A percentile compares a stretch with the other conserved stretches of the same genome.
Conservation (phyloP, 1,140 invertebrate genomes). For the Theocolax elegans region DNA sequence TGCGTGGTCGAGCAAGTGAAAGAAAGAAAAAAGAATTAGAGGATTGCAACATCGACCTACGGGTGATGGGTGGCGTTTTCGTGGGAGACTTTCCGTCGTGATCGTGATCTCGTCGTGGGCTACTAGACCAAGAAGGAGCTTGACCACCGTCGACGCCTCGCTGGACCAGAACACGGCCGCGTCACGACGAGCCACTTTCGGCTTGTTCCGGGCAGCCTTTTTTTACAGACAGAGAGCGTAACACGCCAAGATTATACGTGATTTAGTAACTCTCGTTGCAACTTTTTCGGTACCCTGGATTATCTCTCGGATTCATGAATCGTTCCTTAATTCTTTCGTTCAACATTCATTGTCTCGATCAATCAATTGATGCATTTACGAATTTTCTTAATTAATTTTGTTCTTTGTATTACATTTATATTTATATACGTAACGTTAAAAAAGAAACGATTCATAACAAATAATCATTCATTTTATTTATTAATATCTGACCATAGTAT, state of each 20-base stretch:
- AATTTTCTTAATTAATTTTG: too few species aligned
- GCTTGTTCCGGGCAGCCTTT: conserved; percentile 17
- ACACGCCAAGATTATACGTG: conserved; percentile 2
- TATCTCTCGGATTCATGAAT: not conserved
- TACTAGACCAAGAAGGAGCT: not conserved
- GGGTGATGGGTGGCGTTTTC: conserved; percentile 24
- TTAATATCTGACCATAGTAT: too few species aligned
- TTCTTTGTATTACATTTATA: too few species aligned
- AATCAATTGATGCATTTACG: too few species aligned
- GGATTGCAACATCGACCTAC: conserved; percentile 39
- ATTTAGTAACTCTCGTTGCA: not conserved
- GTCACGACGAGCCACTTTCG: conserved; percentile 23
- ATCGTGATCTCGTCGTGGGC: conserved; percentile 2
- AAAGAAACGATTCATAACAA: too few species aligned
- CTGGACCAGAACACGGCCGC: conserved; percentile 9
- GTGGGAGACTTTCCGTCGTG: conserved; percentile 11
- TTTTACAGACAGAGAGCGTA: not conserved
- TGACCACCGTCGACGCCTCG: not conserved
- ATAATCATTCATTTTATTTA: too few species aligned
- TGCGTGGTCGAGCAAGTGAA: not conserved
- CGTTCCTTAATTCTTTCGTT: too few species aligned
- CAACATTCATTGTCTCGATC: too few species aligned
- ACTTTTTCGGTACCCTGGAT: too few species aligned
- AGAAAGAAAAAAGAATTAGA: conserved; percentile 9
- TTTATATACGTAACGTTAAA: too few species aligned